These are phyloP conservation scores for Pollenia labialis DNA, from an alignment of 2,888 invertebrate species.

Conservation along the genomic window DNA sequence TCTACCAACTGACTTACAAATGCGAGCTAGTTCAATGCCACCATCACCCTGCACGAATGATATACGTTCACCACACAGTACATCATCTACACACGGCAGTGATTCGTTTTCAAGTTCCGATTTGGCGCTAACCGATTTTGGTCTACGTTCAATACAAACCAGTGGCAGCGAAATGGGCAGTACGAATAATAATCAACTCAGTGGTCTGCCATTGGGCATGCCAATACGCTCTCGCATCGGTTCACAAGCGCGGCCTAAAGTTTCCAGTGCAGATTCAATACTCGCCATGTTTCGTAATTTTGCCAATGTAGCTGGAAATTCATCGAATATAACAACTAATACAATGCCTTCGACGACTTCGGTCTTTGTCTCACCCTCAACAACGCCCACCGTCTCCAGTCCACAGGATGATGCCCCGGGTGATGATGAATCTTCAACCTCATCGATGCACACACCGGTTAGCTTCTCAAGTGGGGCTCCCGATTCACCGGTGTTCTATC, in stretches of 20 bases:
- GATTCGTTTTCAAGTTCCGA: conserved; percentile 91
- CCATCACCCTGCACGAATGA: conserved; percentile 88
- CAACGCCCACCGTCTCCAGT: conserved; percentile 90
- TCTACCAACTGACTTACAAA: conserved; percentile 80
- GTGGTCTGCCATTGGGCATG: conserved; percentile 57
- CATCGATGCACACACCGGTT: conserved; percentile 87
- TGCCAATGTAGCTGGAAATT: conserved; percentile 84
- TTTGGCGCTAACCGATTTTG: conserved; percentile 87
- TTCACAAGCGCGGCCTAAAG: conserved; percentile 85
- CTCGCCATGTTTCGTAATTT: conserved; percentile 91
- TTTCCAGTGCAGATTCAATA: conserved; percentile 91
- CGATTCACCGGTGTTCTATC: conserved; percentile 87
- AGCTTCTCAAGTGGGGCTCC: conserved; percentile 86
- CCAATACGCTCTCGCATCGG: conserved; percentile 73
- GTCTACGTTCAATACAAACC: conserved; percentile 79
- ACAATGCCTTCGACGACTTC: conserved; percentile 83
- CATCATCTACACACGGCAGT: conserved; percentile 90
- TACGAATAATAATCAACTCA: conserved; percentile 79
- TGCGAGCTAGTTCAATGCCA: conserved; percentile 85
- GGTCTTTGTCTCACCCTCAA: conserved; percentile 87
- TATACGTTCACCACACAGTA: conserved; percentile 87
- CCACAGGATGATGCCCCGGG: conserved; percentile 90
- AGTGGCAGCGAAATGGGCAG: conserved; percentile 75
- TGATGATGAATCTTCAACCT: conserved; percentile 89
- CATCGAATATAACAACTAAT: conserved; percentile 72